These are phyloP conservation scores for Spinibarbus caldwelli DNA, from an alignment of 2,797 vertebrate genomes.

Conservation along the genomic window DNA sequence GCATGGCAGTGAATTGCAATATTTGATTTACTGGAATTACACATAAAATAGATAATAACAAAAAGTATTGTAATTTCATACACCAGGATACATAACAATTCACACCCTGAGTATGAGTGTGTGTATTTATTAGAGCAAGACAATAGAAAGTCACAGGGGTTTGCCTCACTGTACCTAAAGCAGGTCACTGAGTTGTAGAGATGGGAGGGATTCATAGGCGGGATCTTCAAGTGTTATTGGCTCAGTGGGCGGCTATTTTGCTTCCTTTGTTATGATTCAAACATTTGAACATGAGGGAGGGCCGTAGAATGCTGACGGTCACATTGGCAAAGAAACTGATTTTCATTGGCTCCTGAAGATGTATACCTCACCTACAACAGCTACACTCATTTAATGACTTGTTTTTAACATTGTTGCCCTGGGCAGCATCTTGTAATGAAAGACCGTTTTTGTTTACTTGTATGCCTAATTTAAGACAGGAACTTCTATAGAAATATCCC, in stretches of 20 bases:
- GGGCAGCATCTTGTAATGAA: constrained; percentile 6
- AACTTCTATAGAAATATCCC: background rate
- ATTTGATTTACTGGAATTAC: background rate
- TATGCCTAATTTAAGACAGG: constrained; percentile 5
- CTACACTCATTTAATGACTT: background rate
- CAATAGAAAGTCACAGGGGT: constrained; percentile 51
- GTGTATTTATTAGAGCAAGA: constrained; percentile 36
- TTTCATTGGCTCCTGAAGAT: constrained; percentile 43
- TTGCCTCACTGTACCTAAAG: constrained; percentile 47
- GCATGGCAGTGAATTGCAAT: background rate
- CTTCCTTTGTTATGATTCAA: constrained; percentile 74
- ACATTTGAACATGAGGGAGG: constrained; percentile 64
- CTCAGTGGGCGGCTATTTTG: constrained; percentile 56
- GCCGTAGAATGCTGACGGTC: constrained; percentile 18
- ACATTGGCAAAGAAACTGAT: background rate
- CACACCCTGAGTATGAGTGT: constrained; percentile 21
- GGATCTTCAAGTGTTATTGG: constrained; percentile 65
- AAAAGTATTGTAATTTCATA: background rate
- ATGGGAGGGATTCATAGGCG: constrained; percentile 47
- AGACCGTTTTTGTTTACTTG: background rate
- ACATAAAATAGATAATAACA: background rate
- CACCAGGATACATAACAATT: background rate
- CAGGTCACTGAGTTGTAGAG: constrained; percentile 60
- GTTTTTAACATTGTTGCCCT: constrained; percentile 12
- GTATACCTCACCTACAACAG: background rate